phyloP scores from a whole-genome alignment of 2,797 vertebrate species.

The Apodemus agrarius region DNA sequence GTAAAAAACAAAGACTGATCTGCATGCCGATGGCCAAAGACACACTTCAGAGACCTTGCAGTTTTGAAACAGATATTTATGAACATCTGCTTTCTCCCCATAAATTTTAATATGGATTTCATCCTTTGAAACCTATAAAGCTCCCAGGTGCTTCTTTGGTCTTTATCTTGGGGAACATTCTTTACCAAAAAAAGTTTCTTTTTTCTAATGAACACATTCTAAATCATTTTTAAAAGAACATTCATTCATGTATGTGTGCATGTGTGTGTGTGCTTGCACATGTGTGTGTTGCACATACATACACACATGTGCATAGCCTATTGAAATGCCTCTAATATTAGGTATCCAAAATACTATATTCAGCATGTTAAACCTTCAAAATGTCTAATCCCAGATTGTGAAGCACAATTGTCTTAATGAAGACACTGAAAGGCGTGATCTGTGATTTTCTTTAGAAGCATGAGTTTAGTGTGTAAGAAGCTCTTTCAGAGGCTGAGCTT shows the following conservation, averaged over 20 bases:
- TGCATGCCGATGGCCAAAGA: slow-evolving; percentile 46
- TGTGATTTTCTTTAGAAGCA: neutral
- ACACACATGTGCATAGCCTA: neutral
- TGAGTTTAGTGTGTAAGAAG: neutral
- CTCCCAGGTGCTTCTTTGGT: slow-evolving; percentile 71
- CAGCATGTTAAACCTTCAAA: neutral
- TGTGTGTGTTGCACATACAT: neutral
- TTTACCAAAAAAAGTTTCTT: neutral
- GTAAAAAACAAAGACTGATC: slow-evolving; percentile 27
- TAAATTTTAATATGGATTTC: slow-evolving; percentile 77
- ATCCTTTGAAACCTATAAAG: slow-evolving; percentile 74
- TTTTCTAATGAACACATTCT: slow-evolving; percentile 33
- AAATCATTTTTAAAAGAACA: slow-evolving; percentile 47
- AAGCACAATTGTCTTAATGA: neutral
- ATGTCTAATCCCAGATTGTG: neutral
- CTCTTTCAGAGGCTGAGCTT: neutral
- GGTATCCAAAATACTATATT: slow-evolving; percentile 10
- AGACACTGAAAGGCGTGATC: neutral
- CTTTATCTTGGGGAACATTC: slow-evolving; percentile 59
- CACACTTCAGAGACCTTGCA: slow-evolving; percentile 70
- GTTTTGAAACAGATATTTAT: slow-evolving; percentile 74
- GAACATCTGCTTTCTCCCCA: slow-evolving; percentile 78
- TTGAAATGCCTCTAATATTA: slow-evolving; percentile 19
- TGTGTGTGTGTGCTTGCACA: neutral
- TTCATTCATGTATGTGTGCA: neutral